Conservation (phyloP, 1,140 invertebrate species). For the Zaprionus lachaisei region DNA sequence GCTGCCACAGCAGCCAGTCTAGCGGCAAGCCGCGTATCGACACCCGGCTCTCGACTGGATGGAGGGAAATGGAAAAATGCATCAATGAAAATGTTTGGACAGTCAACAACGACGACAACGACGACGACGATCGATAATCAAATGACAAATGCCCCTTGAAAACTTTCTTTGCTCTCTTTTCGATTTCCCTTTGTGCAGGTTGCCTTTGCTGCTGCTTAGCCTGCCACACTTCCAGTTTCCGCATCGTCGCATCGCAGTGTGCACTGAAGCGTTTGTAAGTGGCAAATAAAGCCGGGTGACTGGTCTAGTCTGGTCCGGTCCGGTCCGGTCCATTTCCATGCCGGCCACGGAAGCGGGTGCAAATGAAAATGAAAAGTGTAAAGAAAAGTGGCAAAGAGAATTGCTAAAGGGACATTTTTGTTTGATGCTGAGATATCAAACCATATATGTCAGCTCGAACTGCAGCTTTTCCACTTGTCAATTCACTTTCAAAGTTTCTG, state of each 20-base stretch:
- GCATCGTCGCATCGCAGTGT: constrained; percentile 55
- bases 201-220: constrained; percentile 8
- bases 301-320: not conserved
- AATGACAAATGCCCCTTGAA: constrained; percentile 63
- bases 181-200: constrained; percentile 24
- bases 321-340: constrained; percentile 36
- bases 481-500: constrained; percentile 36
- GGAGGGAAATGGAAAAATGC: constrained; percentile 13
- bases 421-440: not conserved
- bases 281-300: constrained; percentile 36
- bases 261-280: constrained; percentile 50
- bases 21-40: constrained; percentile 27
- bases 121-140: constrained; percentile 58
- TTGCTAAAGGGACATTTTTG: not conserved
- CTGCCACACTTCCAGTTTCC: constrained; percentile 71
- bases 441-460: not conserved
- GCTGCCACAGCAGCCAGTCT: not conserved
- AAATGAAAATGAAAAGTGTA: constrained; percentile 60
- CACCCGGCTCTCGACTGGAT: not conserved
- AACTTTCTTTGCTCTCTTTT: constrained; percentile 42
- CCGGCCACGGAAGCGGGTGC: constrained; percentile 56
- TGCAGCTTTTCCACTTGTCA: constrained; percentile 25
- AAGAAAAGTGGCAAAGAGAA: not conserved
- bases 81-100: constrained; percentile 47
- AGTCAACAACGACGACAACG: not conserved